Base-by-base conservation (phyloP, 1,140 invertebrate genomes). In the Macrostomum lignano region DNA sequence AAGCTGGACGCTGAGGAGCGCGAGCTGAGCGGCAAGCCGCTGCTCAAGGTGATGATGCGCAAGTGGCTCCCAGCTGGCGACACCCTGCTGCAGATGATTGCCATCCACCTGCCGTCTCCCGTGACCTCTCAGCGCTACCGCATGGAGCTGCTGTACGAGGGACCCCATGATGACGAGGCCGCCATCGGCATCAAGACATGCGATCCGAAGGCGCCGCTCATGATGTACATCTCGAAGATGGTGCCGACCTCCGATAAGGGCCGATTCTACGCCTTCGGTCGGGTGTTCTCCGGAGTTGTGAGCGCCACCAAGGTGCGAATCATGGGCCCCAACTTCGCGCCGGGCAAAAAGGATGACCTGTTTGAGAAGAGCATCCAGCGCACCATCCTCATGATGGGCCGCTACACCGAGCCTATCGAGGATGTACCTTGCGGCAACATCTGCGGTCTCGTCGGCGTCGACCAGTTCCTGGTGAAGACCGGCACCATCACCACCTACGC, bases 181-280 rank as follows among this genome's bases (percentile, higher is more conserved):
- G 86, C 81, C 46, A 45, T 81, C 43, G 79, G 52, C 21, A 59
- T 69, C 29, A 64, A 82, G 69, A 75, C 58, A 47, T 98, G 88
- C 57, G 78, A 98, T 60, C 72, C 82, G 5, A 73, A 86, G 44
- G 91, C 71, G 41, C 86, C 82, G 14, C 66, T 98, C 17, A 96
- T 98, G 86, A 96, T 98, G 88, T 98, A 98, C 67, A 68, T 98
- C 40, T 93, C 84, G 15, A 98, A 98, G 64, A 98, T 98, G 91
- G 91, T 98, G 58, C 91, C 91, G 36, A 96, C 91, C 3, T 76
- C 78, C 24, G 91, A 98, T 58, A 98, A 96, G 62, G 91, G 91
- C 41, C 72, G 91, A 57, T 98, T 98, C 70, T 98, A 93, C 61
- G 91, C 88, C 35, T 98, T 98, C 55, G 91, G 91, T 38, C 82